A percentile compares a stretch with the other conserved stretches of the same genome.
Evolutionary conservation across 1,140 invertebrate genomes (phyloP).

Genomic region (Mesaphorura yosii): DNA sequence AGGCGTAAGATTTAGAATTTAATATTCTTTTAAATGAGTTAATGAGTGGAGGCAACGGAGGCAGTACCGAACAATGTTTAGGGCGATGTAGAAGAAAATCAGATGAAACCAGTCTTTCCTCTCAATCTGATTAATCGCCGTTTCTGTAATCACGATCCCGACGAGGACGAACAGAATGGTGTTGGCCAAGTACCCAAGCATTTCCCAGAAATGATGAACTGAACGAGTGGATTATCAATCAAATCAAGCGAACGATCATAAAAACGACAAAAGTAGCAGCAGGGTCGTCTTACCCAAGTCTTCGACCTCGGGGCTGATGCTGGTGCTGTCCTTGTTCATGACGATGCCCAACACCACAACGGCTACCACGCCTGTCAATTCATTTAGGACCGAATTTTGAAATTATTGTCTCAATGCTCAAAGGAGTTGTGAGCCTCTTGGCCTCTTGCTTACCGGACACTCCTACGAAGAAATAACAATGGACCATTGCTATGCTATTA

Average conservation of each 20-base stretch:
- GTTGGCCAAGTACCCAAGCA: constrained; percentile 40
- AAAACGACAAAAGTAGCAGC: too few species aligned
- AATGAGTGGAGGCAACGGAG: not conserved
- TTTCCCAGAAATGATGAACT: constrained; percentile 42
- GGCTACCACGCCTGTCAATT: constrained; percentile 41
- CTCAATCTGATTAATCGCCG: constrained; percentile 27
- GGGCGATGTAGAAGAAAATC: constrained; percentile 36
- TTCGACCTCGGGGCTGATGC: constrained; percentile 41
- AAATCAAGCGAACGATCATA: too few species aligned
- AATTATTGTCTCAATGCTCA: not conserved
- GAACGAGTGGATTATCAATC: too few species aligned
- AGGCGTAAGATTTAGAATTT: not conserved
- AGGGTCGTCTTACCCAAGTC: too few species aligned
- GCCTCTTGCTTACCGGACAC: too few species aligned
- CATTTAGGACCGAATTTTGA: constrained; percentile 4
- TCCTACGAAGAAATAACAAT: too few species aligned
- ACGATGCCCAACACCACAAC: constrained; percentile 39
- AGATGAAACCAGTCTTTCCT: constrained; percentile 36
- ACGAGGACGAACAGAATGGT: constrained; percentile 42
- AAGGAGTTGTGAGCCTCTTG: not conserved
- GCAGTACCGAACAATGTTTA: constrained; percentile 36
- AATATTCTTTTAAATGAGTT: not conserved
- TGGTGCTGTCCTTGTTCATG: constrained; percentile 37
- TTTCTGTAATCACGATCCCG: constrained; percentile 38
- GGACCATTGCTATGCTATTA: too few species aligned